These are phyloP conservation scores for Hydrozoanthus tunicans DNA, from an alignment of 64 coral and sea anemone species.

Conservation along the genomic window DNA sequence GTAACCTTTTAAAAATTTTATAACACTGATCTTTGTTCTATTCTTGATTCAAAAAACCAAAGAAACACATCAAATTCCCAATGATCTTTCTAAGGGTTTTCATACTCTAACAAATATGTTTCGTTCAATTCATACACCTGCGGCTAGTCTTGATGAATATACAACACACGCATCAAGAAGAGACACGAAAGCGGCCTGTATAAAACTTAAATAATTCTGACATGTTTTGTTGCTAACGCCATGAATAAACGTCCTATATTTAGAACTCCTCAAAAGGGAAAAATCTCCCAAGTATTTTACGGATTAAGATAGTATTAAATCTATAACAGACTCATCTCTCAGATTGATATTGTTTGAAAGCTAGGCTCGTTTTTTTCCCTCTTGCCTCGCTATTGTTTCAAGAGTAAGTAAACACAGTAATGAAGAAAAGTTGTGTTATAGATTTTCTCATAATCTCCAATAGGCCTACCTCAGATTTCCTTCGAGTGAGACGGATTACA, in stretches of 20 bases:
- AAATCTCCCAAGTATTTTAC: neutral
- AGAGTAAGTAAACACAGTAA: neutral
- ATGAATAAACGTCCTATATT: neutral
- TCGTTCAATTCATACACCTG: conserved; percentile 51
- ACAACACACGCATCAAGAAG: neutral
- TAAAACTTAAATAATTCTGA: neutral
- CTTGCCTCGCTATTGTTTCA: neutral
- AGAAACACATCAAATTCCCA: conserved; percentile 12
- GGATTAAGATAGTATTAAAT: neutral
- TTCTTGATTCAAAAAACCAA: conserved; percentile 33
- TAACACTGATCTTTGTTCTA: conserved; percentile 36
- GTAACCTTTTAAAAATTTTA: conserved; percentile 6
- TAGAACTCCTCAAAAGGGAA: neutral
- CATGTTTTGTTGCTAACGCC: neutral
- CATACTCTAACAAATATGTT: neutral
- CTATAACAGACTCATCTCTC: neutral
- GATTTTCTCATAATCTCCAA: conserved; percentile 6
- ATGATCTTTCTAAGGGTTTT: neutral
- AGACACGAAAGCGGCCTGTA: neutral
- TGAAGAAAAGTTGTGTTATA: neutral
- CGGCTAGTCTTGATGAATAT: neutral
- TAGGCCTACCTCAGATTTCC: neutral
- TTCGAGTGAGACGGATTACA: neutral
- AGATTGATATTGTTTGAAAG: neutral
- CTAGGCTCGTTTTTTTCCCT: neutral